phyloP scores from a whole-genome alignment of 2,888 invertebrate species.

The Trissoscelio sp. region DNA sequence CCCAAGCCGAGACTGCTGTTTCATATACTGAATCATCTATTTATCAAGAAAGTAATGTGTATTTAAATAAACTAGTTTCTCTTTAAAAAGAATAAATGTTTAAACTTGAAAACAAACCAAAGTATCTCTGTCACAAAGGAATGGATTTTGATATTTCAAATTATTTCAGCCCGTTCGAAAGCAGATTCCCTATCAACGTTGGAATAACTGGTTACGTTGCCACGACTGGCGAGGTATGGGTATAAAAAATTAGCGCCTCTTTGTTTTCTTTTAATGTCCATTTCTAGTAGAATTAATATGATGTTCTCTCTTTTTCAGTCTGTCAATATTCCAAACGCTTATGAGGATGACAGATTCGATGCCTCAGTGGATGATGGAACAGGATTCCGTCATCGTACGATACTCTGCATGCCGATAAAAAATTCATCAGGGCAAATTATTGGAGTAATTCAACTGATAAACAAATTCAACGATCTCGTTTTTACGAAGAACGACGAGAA shows the following conservation, averaged over 20 bases:
- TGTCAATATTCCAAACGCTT: conserved; percentile 95
- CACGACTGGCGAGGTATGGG: conserved; percentile 94
- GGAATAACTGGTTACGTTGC: conserved; percentile 98
- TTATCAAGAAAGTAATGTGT: not conserved
- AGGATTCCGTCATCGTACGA: conserved; percentile 93
- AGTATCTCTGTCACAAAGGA: not conserved
- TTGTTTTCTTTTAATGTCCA: not conserved
- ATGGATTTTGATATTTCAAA: not conserved
- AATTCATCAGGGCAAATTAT: conserved; percentile 96
- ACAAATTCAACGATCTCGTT: conserved; percentile 95
- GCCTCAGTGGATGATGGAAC: conserved; percentile 92
- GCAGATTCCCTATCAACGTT: conserved; percentile 96
- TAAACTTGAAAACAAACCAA: not conserved
- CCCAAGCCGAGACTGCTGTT: not conserved
- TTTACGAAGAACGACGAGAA: conserved; percentile 98
- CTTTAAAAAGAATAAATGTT: not conserved
- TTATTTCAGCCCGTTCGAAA: conserved; percentile 91
- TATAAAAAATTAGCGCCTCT: not conserved
- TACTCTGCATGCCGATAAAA: conserved; percentile 98
- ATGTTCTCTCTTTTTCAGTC: conserved; percentile 88
- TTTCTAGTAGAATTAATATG: too few species aligned
- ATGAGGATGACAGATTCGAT: conserved; percentile 95
- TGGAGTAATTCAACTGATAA: conserved; percentile 95
- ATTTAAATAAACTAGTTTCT: not conserved
- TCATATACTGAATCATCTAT: conserved; percentile 1